phyloP scores from a whole-genome alignment of 1,140 invertebrate species.

The Galleria mellonella region DNA sequence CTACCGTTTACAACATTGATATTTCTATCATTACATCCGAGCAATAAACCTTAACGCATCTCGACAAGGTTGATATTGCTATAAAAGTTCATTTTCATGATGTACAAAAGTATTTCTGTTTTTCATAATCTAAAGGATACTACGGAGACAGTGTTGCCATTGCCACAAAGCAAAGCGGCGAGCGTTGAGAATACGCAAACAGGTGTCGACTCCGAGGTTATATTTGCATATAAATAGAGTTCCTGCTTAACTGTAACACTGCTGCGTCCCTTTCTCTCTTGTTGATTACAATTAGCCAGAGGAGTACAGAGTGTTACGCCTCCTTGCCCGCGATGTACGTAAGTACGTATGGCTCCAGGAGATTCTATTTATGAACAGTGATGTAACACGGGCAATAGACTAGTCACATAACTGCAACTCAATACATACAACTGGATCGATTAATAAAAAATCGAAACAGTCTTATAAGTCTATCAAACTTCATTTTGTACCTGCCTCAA shows the following conservation, averaged over 20 bases:
- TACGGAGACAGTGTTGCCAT: constrained; percentile 55
- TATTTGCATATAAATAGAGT: constrained; percentile 75
- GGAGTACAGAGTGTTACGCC: constrained; percentile 43
- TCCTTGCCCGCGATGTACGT: constrained; percentile 49
- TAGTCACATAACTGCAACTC: constrained; percentile 32
- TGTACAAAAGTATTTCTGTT: constrained; percentile 22
- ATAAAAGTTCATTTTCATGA: constrained; percentile 10
- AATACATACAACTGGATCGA: constrained; percentile 5
- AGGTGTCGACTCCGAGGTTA: constrained; percentile 70
- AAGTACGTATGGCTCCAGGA: constrained; percentile 45
- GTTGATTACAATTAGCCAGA: constrained; percentile 34
- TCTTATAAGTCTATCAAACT: too few species aligned
- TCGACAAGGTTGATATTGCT: constrained; percentile 10
- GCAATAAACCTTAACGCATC: not conserved
- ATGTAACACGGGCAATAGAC: constrained; percentile 53
- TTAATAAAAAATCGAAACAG: constrained; percentile 7
- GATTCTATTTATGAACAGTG: constrained; percentile 65
- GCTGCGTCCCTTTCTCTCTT: constrained; percentile 58
- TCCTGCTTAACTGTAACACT: constrained; percentile 72
- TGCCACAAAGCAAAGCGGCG: constrained; percentile 50
- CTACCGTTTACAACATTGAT: too few species aligned
- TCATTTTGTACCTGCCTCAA: not conserved
- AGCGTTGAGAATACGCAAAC: constrained; percentile 70
- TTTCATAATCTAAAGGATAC: constrained; percentile 53
- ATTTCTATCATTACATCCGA: too few species aligned